Conservation (phyloP, 2,888 invertebrate species). For the Drepana falcataria region DNA sequence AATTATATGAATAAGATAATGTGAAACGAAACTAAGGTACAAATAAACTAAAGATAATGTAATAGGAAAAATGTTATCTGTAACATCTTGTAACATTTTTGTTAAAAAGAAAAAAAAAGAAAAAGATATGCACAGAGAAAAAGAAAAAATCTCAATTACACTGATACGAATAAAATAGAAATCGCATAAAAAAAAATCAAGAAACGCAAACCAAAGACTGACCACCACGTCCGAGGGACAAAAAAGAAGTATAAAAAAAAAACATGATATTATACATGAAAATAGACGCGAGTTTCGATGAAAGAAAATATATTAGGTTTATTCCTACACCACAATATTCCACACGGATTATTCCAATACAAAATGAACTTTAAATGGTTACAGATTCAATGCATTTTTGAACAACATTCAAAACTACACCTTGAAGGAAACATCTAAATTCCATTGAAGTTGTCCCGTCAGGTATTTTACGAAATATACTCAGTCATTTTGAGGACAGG, state of each 20-base stretch:
- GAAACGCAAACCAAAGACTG: no score
- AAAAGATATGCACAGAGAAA: no score
- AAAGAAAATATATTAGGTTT: slow-evolving; percentile 24
- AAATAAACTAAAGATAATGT: no score
- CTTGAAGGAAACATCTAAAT: slow-evolving; percentile 8
- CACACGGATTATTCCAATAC: neutral
- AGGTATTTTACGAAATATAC: slow-evolving; percentile 20
- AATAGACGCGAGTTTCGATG: slow-evolving; percentile 1
- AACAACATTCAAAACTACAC: neutral
- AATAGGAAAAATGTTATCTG: no score
- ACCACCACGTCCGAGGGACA: neutral
- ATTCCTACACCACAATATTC: neutral
- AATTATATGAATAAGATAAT: no score
- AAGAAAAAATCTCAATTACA: no score
- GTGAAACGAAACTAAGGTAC: no score
- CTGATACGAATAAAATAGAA: no score
- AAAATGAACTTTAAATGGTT: neutral
- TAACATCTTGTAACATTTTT: no score
- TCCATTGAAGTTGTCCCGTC: slow-evolving; percentile 15
- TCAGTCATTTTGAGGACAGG: slow-evolving; percentile 11
- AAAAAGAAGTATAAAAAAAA: slow-evolving; percentile 4
- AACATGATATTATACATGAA: neutral
- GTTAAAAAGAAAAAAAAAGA: no score
- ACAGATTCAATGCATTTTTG: neutral
- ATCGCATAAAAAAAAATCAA: no score